Base-by-base conservation (phyloP, 1,140 invertebrate species). In the Magallana angulata region DNA sequence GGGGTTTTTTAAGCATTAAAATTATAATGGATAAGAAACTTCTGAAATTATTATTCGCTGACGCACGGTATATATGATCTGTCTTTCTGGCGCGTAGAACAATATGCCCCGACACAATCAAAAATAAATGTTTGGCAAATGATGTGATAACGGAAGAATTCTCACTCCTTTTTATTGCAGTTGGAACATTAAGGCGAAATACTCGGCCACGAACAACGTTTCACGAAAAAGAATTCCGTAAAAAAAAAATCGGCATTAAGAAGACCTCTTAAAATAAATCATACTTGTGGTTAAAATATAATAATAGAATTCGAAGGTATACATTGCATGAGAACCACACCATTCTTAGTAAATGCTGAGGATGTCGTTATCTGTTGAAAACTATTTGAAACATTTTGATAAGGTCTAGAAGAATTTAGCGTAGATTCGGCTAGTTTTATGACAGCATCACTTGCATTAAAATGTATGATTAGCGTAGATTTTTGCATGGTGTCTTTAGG, bases 141-240 rank as follows among this genome's bases (percentile, higher is more conserved):
- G 68, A 76, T 76, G 68, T 76, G 68, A 76, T 76, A 76, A 30
- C 24, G 68, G 36, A 76, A 76, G 68, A 76, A 76, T 76, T 76
- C 68, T 48, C 9, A 12, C 11, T 7, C 36, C 36, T 48, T 48
- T 76, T 76, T 76, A 16, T 12, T 3, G 24, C 68, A 76, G 30
- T 36, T 36, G 68, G 24, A 12, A 30, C 14, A 76, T 76, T 76
- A 76, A 24, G 24, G 68, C 24, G 12, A 24, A 71, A 30, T 30
- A 76, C 36, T n/a, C 18, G 68, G 8, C 7, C n/a, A 71, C 24
- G 7, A 24, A 24, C 36, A 48, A 48, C 36, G 36, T 48, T 48
- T 48, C 36, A 48, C 36, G 36, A 48, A 48, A 48, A 48, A 48
- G 36, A 48, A 48, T 48, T 48, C 36, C 36, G 36, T 48, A 48